phyloP scores from a whole-genome alignment of 2,113 vertebrate species.

The Mirza zaza region DNA sequence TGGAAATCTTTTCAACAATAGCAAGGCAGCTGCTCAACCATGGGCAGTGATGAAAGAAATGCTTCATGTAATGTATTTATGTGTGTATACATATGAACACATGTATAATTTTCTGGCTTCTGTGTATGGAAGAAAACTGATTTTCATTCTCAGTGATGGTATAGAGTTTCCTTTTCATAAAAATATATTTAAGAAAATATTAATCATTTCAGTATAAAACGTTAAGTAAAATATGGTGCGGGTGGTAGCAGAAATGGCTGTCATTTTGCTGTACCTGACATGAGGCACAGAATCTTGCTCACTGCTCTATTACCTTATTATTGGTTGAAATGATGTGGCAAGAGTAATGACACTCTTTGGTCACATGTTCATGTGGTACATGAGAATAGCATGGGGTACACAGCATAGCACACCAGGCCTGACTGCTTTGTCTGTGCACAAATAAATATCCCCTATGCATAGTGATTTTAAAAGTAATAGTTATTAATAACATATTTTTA shows the following conservation, averaged over 20 bases:
- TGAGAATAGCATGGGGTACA: neutral
- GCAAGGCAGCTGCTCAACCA: neutral
- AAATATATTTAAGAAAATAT: neutral
- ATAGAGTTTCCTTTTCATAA: neutral
- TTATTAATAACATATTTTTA: no score
- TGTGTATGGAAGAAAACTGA: neutral
- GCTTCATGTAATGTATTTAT: neutral
- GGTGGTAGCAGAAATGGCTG: neutral
- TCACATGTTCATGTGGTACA: accelerated
- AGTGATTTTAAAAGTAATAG: no score
- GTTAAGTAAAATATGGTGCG: neutral
- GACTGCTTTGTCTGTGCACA: neutral
- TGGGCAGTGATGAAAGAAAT: no score
- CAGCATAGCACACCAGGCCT: neutral
- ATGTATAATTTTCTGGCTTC: neutral
- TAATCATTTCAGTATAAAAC: neutral
- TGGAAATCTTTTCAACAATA: neutral
- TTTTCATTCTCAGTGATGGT: neutral
- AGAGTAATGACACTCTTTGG: neutral
- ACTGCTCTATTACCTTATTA: neutral
- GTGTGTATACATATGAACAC: no score
- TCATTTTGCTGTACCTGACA: no score
- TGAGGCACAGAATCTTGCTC: neutral
- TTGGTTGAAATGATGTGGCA: neutral
- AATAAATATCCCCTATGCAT: neutral